Percentiles rank a stretch among this genome's conserved stretches.
Conservation (phyloP, 2,888 invertebrate species). For the Ophioninae sp. region DNA sequence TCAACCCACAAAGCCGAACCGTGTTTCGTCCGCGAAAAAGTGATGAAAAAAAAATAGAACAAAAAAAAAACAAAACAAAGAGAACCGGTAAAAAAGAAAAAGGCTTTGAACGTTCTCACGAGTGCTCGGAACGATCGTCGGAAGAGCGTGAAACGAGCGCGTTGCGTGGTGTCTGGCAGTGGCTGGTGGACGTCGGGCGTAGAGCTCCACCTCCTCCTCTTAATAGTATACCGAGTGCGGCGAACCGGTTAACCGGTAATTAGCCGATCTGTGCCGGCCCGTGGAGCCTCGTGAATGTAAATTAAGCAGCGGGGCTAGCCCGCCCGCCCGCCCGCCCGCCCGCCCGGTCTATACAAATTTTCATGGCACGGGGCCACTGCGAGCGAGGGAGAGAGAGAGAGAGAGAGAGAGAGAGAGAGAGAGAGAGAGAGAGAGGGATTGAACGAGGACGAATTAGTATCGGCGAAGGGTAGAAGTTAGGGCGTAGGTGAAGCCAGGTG, state of each 20-base stretch:
- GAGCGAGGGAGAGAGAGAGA: neutral
- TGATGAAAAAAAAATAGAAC: no score
- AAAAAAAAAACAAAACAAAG: neutral
- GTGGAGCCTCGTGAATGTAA: constrained; percentile 76
- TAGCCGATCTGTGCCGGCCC: constrained; percentile 76
- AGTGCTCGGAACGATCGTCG: constrained; percentile 58
- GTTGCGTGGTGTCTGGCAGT: constrained; percentile 64
- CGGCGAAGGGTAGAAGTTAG: constrained; percentile 72
- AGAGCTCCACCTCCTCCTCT: constrained; percentile 59
- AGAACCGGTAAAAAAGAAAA: constrained; percentile 26
- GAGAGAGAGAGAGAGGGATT: neutral
- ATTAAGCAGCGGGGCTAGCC: constrained; percentile 73
- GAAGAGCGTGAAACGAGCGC: constrained; percentile 63
- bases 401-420: neutral
- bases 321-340: constrained; percentile 33
- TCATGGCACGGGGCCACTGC: constrained; percentile 40
- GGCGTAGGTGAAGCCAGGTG: constrained; percentile 58
- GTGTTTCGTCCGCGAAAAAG: no score
- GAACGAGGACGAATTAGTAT: constrained; percentile 72
- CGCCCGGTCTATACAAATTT: constrained; percentile 53
- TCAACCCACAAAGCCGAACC: no score
- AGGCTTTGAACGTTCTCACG: constrained; percentile 53
- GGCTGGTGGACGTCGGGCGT: constrained; percentile 52
- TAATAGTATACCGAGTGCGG: constrained; percentile 74
- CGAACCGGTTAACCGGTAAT: constrained; percentile 81